Base-by-base conservation (phyloP, 2,888 invertebrate genomes). In the Campaea margaritaria region DNA sequence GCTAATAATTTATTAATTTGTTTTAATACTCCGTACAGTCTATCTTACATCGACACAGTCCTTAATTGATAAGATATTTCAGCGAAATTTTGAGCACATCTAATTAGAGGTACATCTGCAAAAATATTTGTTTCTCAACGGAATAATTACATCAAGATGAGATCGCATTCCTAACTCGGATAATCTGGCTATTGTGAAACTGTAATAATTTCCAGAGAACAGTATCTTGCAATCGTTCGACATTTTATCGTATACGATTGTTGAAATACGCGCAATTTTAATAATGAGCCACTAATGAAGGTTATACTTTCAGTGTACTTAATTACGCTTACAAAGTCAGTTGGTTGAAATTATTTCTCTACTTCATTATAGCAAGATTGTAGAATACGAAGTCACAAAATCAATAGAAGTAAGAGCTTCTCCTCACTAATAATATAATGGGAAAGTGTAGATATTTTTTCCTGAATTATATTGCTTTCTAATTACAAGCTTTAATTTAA, bases 181-280 rank as follows among this genome's bases (percentile, higher is more conserved):
- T 64, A 66, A 54, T 62, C 59, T 41, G 62, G 28, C 11, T 48
- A 51, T 68, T 66, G 60, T 64, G 64, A 66, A 68, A 68, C 52
- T 34, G 39, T 42, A 46, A 44, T 46, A 57, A 61, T 61, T 66
- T 66, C 60, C 58, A 64, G 60, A 48, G 43, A 44, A 14, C n/a
- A n/a, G n/a, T 7, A 31, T 61, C 62, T 44, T 61, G 66, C 62
- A 64, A 68, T 62, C 54, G 54, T 64, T 62, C 62, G 62, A 68
- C 60, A 60, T 58, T 64, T 64, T 48, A 42, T 28, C 54, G 42
- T 50, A 28, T 48, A 50, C 52, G 46, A 61, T 57, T 64, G 49
- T 56, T 58, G 68, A 58, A 68, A 64, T 53, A 51, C 46, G 44
- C 16, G 47, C 38, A 43, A 43, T 49, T 53, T 58, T 52, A 39